A percentile compares a stretch with the other conserved stretches of the same genome.
Conservation (phyloP, 2,113 vertebrate species). For the Campylorhamphus procurvoides region DNA sequence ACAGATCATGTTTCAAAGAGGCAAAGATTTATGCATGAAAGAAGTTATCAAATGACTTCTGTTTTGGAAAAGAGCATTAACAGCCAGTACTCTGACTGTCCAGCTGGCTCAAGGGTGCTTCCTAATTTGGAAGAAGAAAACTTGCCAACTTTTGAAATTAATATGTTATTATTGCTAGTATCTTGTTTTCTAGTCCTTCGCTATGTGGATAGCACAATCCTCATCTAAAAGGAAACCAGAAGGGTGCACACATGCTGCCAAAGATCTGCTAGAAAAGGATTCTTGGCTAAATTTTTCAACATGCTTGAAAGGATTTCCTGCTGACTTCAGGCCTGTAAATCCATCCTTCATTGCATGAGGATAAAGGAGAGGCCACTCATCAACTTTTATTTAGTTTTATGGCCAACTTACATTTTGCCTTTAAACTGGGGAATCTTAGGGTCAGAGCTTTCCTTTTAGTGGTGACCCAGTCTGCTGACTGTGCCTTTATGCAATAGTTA, state of each 20-base stretch:
- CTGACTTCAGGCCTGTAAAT: slow-evolving; percentile 2
- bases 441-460: neutral
- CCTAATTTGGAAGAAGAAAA: neutral
- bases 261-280: slow-evolving; percentile 18
- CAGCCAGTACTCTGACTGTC: neutral
- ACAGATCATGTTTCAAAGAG: neutral
- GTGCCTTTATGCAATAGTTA: neutral
- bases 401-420: neutral
- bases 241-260: neutral
- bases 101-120: slow-evolving; percentile 22
- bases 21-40: neutral
- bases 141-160: slow-evolving; percentile 22
- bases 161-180: slow-evolving; percentile 6
- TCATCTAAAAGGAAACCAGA: slow-evolving; percentile 31
- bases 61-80: neutral
- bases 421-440: neutral
- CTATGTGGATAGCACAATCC: neutral
- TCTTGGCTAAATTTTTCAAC: slow-evolving; percentile 35
- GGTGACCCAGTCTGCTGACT: neutral
- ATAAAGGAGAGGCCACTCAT: neutral
- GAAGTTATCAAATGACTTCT: neutral
- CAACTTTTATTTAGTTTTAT: neutral
- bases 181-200: slow-evolving; percentile 41
- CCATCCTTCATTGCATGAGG: neutral
- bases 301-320: slow-evolving; percentile 23